These are phyloP conservation scores for Parazoanthus darwini DNA, from an alignment of 92 coral and sea anemone genomes.

Conservation along the genomic window DNA sequence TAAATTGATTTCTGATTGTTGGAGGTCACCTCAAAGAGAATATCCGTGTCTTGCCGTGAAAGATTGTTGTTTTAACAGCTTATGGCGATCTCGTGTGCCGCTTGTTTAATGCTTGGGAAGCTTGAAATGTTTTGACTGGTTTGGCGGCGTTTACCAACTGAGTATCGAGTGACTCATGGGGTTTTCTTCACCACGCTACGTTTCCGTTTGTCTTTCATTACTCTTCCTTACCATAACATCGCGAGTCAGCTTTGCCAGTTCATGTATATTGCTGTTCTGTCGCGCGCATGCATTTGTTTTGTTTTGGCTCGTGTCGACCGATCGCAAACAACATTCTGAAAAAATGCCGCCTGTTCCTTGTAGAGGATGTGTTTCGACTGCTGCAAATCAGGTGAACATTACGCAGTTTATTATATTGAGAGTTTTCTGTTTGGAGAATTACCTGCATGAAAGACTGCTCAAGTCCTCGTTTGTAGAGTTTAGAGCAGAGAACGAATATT, in stretches of 20 bases:
- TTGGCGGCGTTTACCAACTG: conserved; percentile 22
- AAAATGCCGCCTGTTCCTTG: conserved; percentile 35
- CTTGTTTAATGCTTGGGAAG: conserved; percentile 1
- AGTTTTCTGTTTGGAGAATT: neutral
- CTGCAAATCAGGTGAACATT: conserved; percentile 27
- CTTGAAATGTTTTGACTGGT: conserved; percentile 12
- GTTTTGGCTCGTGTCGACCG: conserved; percentile 16
- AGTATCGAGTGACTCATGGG: conserved; percentile 16
- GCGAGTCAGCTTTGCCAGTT: neutral
- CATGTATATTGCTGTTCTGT: neutral
- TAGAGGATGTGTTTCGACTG: neutral
- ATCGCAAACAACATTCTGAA: neutral
- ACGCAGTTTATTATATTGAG: neutral
- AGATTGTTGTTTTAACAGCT: conserved; percentile 10
- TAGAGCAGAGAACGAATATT: too few species aligned
- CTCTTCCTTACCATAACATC: conserved; percentile 2
- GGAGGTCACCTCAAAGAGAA: neutral
- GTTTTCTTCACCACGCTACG: neutral
- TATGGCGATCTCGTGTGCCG: neutral
- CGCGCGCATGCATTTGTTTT: neutral
- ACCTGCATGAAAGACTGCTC: neutral
- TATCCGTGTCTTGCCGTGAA: conserved; percentile 12
- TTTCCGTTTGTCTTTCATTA: conserved; percentile 35
- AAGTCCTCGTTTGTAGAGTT: neutral
- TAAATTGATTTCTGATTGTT: conserved; percentile 2